Evolutionary conservation across 2,888 invertebrate species (phyloP), one percentile per base, ranked within the genome.

Genomic region (Phaedon cochleariae): DNA sequence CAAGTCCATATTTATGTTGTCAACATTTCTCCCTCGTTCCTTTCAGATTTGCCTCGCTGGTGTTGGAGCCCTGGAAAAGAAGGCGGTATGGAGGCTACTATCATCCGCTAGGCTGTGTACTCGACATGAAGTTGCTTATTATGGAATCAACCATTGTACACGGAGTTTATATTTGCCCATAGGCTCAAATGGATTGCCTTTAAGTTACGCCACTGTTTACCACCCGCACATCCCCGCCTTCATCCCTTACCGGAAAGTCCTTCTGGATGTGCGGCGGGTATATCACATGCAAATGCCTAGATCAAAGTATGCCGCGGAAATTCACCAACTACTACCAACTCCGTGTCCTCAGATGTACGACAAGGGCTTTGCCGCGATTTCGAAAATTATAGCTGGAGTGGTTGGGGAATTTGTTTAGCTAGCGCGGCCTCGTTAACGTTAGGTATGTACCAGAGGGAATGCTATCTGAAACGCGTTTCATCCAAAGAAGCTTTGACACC

Each of bases 221-320:
- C 74, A 59, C 67, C 74, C 68, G 46, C 67, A 54, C 48, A 34
- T 10, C 12, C 9, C 34, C 34, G 2, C 34, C 69, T 59, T 65
- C 53, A 51, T 69, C 67, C 62, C 69, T 53, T 69, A 64, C 65
- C 64, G 64, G 63, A 67, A 63, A 66, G 66, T 60, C 64, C 68
- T 55, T 64, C 61, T 59, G 55, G 22, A 48, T 46, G 41, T 54
- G 53, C 59, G 54, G 73, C 71, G 73, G 73, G 68, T 77, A 74
- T 73, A 77, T 76, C 76, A 75, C 74, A 79, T 79, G 79, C 76
- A 78, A 79, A 79, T 79, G 74, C 74, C 72, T 70, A 76, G 77
- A 76, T 76, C 77, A 77, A 75, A 75, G 77, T 73, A 72, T 73
- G 69, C 68, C 70, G 65, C 62, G 67, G 62, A 75, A 74, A 73